Evolutionary conservation across 2,888 invertebrate species (phyloP), one percentile per base, ranked within the genome.

Genomic region (Diadegma fenestrale): DNA sequence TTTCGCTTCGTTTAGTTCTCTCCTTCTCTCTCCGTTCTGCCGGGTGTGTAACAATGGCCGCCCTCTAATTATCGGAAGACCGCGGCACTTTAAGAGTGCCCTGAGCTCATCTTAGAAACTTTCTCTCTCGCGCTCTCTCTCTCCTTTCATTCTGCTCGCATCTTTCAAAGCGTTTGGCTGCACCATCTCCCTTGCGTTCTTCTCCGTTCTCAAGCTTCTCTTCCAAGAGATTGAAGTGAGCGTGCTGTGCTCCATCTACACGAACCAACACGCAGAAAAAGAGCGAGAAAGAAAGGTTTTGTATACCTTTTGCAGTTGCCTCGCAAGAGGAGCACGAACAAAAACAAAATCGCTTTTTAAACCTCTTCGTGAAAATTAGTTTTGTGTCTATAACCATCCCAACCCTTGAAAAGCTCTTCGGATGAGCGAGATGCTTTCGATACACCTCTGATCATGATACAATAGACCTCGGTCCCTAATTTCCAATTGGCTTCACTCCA

Each of bases 31-130:
- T 82, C 85, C 87, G 85, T 88, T 87, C 86, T 84, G 88, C 87
- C 89, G 90, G 89, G 88, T 90, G 89, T 89, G 89, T 91, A 93
- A 92, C 93, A 93, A 93, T 93, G 91, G 91, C 92, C 91, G 93
- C 92, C 93, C 93, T 93, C 91, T 93, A 93, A 93, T 93, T 93
- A 93, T 93, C 92, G 90, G 90, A 90, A 93, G 91, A 89, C 93
- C 93, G 93, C 93, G 92, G 92, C 93, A 92, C 93, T 93, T 93
- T 93, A 92, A 90, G 91, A 92, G 90, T 91, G 89, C 90, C 73
- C 90, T 88, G 89, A 91, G 90, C 90, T 91, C 92, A 91, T 93
- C 91, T 91, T 87, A 80, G 85, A 73, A 85, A 73, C 77, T 78
- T 77, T 79, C 77, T 87, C 81, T 82, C 87, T 82, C 80, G 87